Conservation (phyloP, 2,113 vertebrate genomes). For the Cathartes aura region DNA sequence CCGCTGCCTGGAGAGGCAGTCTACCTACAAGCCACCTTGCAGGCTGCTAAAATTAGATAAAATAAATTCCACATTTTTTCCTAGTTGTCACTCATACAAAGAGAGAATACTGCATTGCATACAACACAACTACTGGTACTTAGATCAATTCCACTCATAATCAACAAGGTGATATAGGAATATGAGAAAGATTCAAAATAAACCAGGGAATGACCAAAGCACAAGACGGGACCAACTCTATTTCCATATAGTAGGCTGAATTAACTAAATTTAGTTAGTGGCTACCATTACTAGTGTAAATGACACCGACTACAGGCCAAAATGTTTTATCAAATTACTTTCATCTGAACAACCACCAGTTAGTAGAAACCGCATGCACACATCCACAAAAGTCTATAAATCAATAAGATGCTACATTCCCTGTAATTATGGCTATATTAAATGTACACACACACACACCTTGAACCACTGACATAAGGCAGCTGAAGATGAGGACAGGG, state of each 20-base stretch:
- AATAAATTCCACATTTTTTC: neutral
- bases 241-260: neutral
- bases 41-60: neutral
- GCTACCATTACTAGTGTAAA: neutral
- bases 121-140: neutral
- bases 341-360: slow-evolving; percentile 28
- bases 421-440: neutral
- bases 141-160: neutral
- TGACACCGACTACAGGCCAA: neutral
- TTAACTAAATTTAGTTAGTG: neutral
- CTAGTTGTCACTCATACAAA: neutral
- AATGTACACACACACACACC: neutral
- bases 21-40: neutral
- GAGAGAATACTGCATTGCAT: neutral
- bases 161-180: neutral
- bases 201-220: neutral
- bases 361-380: neutral
- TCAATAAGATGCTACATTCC: neutral
- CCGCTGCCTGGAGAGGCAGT: neutral
- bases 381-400: neutral
- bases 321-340: slow-evolving; percentile 46
- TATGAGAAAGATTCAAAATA: neutral
- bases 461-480: neutral
- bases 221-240: neutral
- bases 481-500: neutral